Conservation (phyloP, 1,140 invertebrate species). For the Orchesella cincta region DNA sequence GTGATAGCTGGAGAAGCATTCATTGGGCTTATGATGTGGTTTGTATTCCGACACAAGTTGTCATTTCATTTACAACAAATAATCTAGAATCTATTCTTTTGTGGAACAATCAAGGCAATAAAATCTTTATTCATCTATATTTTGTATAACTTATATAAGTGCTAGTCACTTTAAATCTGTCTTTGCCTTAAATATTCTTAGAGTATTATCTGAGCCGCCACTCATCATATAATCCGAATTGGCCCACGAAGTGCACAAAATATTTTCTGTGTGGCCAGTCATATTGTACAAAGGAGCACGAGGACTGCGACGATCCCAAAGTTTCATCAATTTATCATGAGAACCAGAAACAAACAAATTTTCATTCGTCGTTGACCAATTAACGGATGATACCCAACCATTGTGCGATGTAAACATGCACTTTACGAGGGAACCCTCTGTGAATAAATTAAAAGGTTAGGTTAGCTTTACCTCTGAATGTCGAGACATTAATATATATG, state of each 20-base stretch:
- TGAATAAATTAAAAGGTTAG: conserved; percentile 53
- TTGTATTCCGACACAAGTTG: background rate
- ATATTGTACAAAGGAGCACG: conserved; percentile 91
- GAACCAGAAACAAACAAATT: conserved; percentile 89
- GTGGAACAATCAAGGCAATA: too few species aligned
- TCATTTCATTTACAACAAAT: background rate
- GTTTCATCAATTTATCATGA: conserved; percentile 86
- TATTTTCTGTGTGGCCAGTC: conserved; percentile 90
- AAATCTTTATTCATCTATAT: too few species aligned
- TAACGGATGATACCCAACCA: conserved; percentile 85
- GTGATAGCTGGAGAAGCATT: too few species aligned
- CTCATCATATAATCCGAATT: conserved; percentile 82
- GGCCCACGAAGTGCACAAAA: conserved; percentile 91
- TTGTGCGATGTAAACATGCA: conserved; percentile 84
- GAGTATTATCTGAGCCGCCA: conserved; percentile 88
- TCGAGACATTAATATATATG: conserved; percentile 16
- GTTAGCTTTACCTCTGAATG: too few species aligned
- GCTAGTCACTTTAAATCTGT: background rate
- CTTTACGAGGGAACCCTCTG: conserved; percentile 85
- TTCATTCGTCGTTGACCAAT: conserved; percentile 83
- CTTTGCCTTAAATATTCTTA: conserved; percentile 83
- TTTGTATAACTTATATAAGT: too few species aligned
- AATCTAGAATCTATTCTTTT: background rate
- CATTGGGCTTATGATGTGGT: too few species aligned
- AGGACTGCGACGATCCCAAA: conserved; percentile 93